These are phyloP conservation scores for Scopus umbretta DNA, from an alignment of 2,113 vertebrate species.

Conservation along the genomic window DNA sequence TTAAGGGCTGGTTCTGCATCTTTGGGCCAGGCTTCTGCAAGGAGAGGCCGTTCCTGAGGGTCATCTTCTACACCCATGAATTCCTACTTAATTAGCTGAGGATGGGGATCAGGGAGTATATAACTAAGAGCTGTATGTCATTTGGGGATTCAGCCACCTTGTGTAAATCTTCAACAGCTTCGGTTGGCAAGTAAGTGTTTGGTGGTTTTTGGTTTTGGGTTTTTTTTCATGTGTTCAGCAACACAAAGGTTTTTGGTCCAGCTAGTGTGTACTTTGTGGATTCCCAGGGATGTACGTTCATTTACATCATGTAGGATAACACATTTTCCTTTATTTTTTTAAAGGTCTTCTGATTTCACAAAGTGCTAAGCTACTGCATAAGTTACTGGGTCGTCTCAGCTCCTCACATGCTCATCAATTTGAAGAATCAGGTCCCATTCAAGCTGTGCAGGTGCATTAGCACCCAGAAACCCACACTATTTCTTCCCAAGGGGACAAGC, in stretches of 20 bases:
- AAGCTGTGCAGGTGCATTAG: background rate
- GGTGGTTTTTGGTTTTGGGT: too few relatives aligned
- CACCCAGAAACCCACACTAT: background rate
- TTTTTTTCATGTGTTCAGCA: background rate
- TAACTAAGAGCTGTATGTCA: background rate
- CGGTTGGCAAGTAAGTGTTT: background rate
- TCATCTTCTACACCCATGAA: background rate
- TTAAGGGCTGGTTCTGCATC: background rate
- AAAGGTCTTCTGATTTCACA: background rate
- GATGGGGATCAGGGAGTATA: background rate
- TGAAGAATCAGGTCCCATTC: background rate
- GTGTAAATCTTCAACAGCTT: background rate
- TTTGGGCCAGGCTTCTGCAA: background rate
- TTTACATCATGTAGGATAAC: background rate
- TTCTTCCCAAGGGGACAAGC: background rate
- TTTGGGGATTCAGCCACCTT: background rate
- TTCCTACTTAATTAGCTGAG: background rate
- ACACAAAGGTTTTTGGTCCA: background rate
- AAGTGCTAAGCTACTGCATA: background rate
- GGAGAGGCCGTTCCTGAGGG: background rate
- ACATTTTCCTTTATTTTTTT: background rate
- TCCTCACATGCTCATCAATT: background rate
- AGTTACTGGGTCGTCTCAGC: background rate
- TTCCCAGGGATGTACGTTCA: background rate
- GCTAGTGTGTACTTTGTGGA: background rate